Percentiles rank a stretch among this genome's conserved stretches.
These are phyloP conservation scores for Conistra vaccinii DNA, from an alignment of 2,888 invertebrate species.

Conservation along the genomic window DNA sequence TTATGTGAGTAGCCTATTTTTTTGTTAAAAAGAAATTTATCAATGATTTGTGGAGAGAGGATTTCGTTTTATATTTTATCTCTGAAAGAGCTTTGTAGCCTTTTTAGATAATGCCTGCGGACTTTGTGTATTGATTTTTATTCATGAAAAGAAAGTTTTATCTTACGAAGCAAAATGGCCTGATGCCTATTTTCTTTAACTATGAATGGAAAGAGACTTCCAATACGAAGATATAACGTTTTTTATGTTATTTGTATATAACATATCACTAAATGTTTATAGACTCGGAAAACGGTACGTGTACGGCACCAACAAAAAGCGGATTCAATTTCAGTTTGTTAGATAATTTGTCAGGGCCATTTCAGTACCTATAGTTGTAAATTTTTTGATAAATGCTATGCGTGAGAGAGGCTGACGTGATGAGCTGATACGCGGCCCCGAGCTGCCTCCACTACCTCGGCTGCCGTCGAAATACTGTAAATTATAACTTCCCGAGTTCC, in stretches of 20 bases:
- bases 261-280: conserved; percentile 17
- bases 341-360: conserved; percentile 43
- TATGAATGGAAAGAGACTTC: conserved; percentile 41
- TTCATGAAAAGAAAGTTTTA: conserved; percentile 50
- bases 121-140: conserved; percentile 55
- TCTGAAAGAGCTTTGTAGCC: conserved; percentile 51
- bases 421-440: conserved; percentile 71
- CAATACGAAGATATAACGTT: conserved; percentile 25
- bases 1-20: conserved; percentile 72
- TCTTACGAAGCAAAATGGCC: conserved; percentile 39
- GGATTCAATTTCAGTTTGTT: conserved; percentile 44
- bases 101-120: conserved; percentile 55
- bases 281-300: background rate
- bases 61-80: conserved; percentile 47
- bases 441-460: conserved; percentile 42
- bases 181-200: conserved; percentile 42
- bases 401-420: conserved; percentile 71
- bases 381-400: conserved; percentile 78
- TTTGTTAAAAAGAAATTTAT: conserved; percentile 61
- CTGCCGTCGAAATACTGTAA: conserved; percentile 73
- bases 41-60: conserved; percentile 54
- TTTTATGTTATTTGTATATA: background rate
- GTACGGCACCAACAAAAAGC: conserved; percentile 11
- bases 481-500: conserved; percentile 82
- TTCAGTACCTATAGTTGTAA: conserved; percentile 57